These are phyloP conservation scores for Gadus chalcogrammus DNA, from an alignment of 2,113 vertebrate genomes.

Conservation along the genomic window DNA sequence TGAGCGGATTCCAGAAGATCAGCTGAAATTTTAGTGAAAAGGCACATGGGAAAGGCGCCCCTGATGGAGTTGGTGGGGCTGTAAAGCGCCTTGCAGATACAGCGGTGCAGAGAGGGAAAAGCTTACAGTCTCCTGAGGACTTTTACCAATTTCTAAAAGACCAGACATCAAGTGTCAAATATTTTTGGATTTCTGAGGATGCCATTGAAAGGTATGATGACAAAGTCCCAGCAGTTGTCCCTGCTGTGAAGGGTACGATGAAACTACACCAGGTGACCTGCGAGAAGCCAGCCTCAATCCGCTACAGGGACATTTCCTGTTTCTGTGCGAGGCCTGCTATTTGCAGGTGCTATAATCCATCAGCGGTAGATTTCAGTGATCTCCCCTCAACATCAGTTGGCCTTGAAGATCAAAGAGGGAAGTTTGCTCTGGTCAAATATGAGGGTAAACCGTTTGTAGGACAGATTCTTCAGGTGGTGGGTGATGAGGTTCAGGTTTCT, in stretches of 20 bases:
- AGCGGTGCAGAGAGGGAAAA: background rate
- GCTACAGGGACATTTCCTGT: background rate
- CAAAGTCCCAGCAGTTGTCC: too few species aligned
- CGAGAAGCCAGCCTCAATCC: background rate
- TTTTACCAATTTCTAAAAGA: too few species aligned
- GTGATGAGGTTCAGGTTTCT: background rate
- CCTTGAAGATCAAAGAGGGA: background rate
- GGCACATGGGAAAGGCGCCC: background rate
- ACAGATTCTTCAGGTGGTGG: background rate
- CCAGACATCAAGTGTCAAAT: too few species aligned
- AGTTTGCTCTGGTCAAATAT: background rate
- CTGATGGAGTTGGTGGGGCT: conserved; percentile 14
- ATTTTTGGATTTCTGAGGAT: too few species aligned
- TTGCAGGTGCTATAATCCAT: background rate
- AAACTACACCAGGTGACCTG: background rate
- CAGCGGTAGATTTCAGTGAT: background rate
- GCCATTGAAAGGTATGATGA: too few species aligned
- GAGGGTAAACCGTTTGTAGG: background rate
- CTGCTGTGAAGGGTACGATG: background rate
- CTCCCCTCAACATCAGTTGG: conserved; percentile 3
- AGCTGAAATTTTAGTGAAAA: conserved; percentile 11
- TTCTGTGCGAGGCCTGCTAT: background rate
- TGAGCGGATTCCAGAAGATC: conserved; percentile 9
- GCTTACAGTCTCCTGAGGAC: too few species aligned
- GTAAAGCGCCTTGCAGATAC: conserved; percentile 4